Base-by-base conservation (phyloP, 1,140 invertebrate genomes). In the Phocides pigmalion region DNA sequence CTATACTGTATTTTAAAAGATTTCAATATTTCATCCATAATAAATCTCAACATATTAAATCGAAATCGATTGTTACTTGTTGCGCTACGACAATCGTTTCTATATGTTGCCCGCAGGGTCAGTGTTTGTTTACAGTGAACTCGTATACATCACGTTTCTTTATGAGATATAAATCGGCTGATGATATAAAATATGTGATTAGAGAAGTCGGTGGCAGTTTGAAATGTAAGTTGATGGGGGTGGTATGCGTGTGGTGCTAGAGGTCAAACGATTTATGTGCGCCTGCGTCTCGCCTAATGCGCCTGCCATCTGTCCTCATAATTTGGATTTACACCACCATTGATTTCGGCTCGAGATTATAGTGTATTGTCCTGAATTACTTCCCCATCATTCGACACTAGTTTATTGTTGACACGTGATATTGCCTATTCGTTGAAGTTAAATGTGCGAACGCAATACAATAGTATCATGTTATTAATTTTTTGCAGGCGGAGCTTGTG, bases 401-500 rank as follows among this genome's bases (percentile, higher is more conserved):
- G 64, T 64, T 50, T 66, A 53, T 59, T 61, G 56, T 66, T 42
- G 50, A 39, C 35, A 35, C 46, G 16, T 70, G 74, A 70, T 72
- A 74, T 76, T 20, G 68, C 41, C 56, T 50, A 42, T 51, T 61
- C 28, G 56, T 46, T 46, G 22, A 12, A 19, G 16, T 22, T 59
- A 20, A 39, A 50, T 59, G 51, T 56, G 51, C 25, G 22, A 65
- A 19, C 25, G 35, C 32, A 65, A 46, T 17, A 47, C 41, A 66
- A 51, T 63, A 63, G 72, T 74, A 63, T 77, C 75, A 65, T 49
- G 51, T 77, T 74, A 59, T 82, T 72, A 79, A 69, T 84, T 86
- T 82, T 77, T 93, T 92, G 53, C 88, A 96, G 95, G 95, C 95
- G 41, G 95, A 96, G 84, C 86, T 96, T 39, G 93, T 96, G 17